A percentile compares a stretch with the other conserved stretches of the same genome.
phyloP scores from a whole-genome alignment of 2,888 invertebrate species.

The Quadriops clusia region DNA sequence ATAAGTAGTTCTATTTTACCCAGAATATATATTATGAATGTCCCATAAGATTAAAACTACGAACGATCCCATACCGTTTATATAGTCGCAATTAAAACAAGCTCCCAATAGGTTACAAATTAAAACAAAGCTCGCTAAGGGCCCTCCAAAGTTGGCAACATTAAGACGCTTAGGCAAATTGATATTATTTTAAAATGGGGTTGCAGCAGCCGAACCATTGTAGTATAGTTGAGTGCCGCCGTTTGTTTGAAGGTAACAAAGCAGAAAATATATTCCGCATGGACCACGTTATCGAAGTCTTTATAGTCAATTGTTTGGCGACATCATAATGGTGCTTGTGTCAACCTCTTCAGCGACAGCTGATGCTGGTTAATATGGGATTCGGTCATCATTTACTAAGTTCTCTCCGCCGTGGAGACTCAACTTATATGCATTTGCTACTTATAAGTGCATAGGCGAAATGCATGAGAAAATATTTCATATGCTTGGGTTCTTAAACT shows the following conservation, averaged over 20 bases:
- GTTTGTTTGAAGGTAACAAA: slow-evolving; percentile 34
- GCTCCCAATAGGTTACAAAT: too few species aligned
- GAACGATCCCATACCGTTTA: too few species aligned
- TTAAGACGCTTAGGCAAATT: slow-evolving; percentile 17
- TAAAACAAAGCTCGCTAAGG: slow-evolving; percentile 13
- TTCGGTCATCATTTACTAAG: too few species aligned
- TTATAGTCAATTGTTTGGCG: slow-evolving; percentile 30
- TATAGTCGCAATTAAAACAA: too few species aligned
- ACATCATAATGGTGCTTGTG: slow-evolving; percentile 18
- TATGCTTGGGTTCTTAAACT: too few species aligned
- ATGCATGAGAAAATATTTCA: too few species aligned
- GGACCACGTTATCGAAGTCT: slow-evolving; percentile 25
- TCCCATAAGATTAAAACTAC: too few species aligned
- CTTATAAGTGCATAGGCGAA: too few species aligned
- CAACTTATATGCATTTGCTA: background rate
- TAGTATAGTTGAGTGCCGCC: slow-evolving; percentile 22
- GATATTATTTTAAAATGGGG: slow-evolving; percentile 17
- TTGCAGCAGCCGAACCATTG: slow-evolving; percentile 19
- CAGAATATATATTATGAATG: too few species aligned
- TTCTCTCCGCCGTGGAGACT: background rate
- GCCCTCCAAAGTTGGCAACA: slow-evolving; percentile 22
- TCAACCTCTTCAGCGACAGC: slow-evolving; percentile 16
- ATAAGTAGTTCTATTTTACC: too few species aligned
- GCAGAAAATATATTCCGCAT: slow-evolving; percentile 29
- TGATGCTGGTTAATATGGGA: too few species aligned